These are phyloP conservation scores for Eupeodes luniger DNA, from an alignment of 2,888 invertebrate genomes.

Conservation along the genomic window DNA sequence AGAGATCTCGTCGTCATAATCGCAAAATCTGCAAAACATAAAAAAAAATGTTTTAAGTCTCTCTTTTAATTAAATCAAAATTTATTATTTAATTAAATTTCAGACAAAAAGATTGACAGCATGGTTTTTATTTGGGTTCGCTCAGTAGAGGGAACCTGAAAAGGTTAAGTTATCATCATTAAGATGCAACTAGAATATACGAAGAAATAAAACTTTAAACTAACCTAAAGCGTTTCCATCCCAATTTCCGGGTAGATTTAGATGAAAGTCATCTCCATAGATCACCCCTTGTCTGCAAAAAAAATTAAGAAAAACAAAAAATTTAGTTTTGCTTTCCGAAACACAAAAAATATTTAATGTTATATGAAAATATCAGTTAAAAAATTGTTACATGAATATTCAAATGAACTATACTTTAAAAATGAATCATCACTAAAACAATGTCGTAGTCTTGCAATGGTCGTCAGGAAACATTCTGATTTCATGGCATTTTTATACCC, in stretches of 20 bases:
- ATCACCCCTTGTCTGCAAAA: not conserved
- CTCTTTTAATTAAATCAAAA: not conserved
- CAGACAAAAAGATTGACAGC: conserved; percentile 63
- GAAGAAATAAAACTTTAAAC: not conserved
- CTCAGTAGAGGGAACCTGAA: conserved; percentile 78
- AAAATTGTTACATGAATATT: conserved; percentile 66
- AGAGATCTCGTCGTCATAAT: not conserved
- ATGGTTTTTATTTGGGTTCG: conserved; percentile 75
- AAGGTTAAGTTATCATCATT: conserved; percentile 54
- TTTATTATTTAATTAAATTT: not conserved
- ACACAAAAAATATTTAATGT: not conserved
- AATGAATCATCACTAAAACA: conserved; percentile 50
- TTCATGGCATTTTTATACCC: too few species aligned
- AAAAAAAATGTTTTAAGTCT: not conserved
- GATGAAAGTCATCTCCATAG: too few species aligned
- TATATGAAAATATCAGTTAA: conserved; percentile 35
- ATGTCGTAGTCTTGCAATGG: too few species aligned
- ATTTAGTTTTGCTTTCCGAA: not conserved
- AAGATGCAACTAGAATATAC: not conserved
- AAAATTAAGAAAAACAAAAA: not conserved
- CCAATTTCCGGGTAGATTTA: too few species aligned
- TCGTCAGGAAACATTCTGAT: too few species aligned
- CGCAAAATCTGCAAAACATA: not conserved
- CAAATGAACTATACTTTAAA: conserved; percentile 72
- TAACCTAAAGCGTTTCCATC: not conserved